Conservation (phyloP, 2,888 invertebrate genomes). For the Phorcus lineatus region DNA sequence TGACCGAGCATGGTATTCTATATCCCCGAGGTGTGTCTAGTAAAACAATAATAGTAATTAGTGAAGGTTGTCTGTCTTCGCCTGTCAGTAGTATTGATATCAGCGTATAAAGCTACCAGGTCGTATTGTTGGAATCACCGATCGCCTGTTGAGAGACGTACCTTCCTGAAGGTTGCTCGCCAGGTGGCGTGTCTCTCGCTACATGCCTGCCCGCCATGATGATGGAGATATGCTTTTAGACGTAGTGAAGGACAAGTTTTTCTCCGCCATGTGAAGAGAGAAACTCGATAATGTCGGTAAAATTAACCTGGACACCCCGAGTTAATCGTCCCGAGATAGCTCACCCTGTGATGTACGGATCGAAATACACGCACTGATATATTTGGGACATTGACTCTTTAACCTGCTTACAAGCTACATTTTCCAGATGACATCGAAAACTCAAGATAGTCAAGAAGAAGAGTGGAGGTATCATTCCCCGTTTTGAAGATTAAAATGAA, state of each 20-base stretch:
- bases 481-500: too few relatives aligned
- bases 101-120: too few relatives aligned
- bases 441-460: too few relatives aligned
- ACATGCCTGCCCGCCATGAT: not conserved
- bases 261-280: not conserved
- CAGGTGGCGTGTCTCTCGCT: not conserved
- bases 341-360: not conserved
- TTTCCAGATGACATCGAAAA: too few relatives aligned
- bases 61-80: too few relatives aligned
- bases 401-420: not conserved
- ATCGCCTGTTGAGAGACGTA: too few relatives aligned
- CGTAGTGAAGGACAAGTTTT: not conserved
- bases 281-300: slow-evolving; percentile 1
- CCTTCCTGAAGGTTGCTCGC: not conserved
- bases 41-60: too few relatives aligned
- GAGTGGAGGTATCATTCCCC: too few relatives aligned
- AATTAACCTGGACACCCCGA: not conserved
- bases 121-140: too few relatives aligned
- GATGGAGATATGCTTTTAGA: not conserved
- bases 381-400: not conserved
- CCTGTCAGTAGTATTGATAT: too few relatives aligned
- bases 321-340: not conserved
- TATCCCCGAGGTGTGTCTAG: too few relatives aligned
- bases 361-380: not conserved
- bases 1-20: too few relatives aligned